phyloP scores from a whole-genome alignment of 35 echinoderm and acorn worm genomes.

The Nesometra sesokonis region DNA sequence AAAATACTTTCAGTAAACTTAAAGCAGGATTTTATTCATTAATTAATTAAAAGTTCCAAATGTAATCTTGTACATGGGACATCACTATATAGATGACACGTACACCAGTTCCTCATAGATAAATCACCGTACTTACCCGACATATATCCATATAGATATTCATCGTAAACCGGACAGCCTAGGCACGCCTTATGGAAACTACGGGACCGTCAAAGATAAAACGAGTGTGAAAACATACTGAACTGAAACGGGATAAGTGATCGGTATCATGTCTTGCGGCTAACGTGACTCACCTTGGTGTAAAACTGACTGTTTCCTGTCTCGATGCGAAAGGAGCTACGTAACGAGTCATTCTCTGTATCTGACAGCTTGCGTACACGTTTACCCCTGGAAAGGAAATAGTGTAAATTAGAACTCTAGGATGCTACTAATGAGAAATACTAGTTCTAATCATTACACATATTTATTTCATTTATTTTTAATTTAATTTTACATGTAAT shows the following conservation, averaged over 20 bases:
- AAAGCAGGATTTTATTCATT: neutral
- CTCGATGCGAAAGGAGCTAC: conserved; percentile 4
- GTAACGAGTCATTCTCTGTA: neutral
- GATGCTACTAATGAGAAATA: neutral
- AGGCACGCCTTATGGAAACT: neutral
- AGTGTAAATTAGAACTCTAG: neutral
- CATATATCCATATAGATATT: conserved; percentile 1
- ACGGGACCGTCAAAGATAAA: neutral
- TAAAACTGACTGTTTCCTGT: conserved; percentile 11
- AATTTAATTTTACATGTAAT: too few relatives aligned
- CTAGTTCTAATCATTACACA: neutral
- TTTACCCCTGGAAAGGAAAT: conserved; percentile 7
- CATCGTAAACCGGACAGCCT: neutral
- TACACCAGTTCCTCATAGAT: neutral
- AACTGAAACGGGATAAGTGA: neutral
- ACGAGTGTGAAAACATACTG: neutral
- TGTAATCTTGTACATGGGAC: neutral
- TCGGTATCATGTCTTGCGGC: neutral
- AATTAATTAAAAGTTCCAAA: neutral
- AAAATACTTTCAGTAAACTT: neutral
- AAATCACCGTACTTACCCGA: neutral
- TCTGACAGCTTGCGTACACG: neutral
- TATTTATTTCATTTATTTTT: neutral
- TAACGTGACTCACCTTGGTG: conserved; percentile 9
- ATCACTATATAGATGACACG: neutral